Percentiles rank a stretch among this genome's conserved stretches.
Conservation (phyloP, 1,140 invertebrate species). For the Drosophila pseudoananassae region DNA sequence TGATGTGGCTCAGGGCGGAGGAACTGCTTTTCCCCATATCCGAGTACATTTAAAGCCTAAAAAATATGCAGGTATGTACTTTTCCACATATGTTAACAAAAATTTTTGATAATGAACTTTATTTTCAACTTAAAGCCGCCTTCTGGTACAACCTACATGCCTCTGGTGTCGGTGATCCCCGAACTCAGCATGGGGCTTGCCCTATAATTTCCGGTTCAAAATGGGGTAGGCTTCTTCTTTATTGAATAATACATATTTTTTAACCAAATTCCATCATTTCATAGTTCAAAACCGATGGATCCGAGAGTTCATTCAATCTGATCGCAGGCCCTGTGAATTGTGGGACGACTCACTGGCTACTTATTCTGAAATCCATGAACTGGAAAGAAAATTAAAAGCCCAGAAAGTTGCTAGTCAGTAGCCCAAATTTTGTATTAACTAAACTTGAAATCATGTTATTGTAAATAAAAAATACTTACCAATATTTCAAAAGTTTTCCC, state of each 20-base stretch:
- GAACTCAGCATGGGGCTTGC: slow-evolving; percentile 97
- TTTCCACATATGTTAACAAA: neutral
- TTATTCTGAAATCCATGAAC: slow-evolving; percentile 11
- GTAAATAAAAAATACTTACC: neutral
- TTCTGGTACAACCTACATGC: slow-evolving; percentile 98
- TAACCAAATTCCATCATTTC: neutral
- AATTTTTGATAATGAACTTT: neutral
- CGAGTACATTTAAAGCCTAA: slow-evolving; percentile 92
- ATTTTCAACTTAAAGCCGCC: slow-evolving; percentile 87
- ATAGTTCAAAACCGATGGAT: slow-evolving; percentile 80
- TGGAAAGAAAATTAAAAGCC: neutral
- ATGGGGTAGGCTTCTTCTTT: slow-evolving; percentile 88
- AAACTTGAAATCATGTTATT: neutral
- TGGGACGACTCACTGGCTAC: slow-evolving; percentile 51
- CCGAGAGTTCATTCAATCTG: slow-evolving; percentile 59
- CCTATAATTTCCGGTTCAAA: slow-evolving; percentile 98
- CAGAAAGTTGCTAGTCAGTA: neutral
- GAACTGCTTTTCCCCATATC: slow-evolving; percentile 95
- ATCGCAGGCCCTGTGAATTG: slow-evolving; percentile 56
- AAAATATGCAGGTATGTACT: slow-evolving; percentile 85
- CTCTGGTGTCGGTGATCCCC: slow-evolving; percentile 94
- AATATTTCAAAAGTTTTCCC: neutral
- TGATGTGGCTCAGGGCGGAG: slow-evolving; percentile 96
- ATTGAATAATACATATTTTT: too few relatives aligned
- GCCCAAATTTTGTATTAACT: neutral